phyloP scores from a whole-genome alignment of 2,888 invertebrate species.

The Pristionchus fissidentatus region DNA sequence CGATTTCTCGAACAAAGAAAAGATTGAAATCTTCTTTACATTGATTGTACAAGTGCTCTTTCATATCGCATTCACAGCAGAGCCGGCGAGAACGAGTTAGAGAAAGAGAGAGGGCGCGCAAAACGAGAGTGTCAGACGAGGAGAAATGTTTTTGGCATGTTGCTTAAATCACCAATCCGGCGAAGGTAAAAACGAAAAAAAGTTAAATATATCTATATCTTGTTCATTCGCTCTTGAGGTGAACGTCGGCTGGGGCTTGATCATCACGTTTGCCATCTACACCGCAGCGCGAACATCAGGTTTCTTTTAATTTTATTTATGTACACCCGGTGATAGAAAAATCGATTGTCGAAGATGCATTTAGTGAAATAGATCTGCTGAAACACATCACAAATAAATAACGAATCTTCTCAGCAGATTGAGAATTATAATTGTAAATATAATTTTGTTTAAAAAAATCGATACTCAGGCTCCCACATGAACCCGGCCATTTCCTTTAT shows the following conservation, averaged over 20 bases:
- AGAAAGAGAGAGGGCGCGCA: no score
- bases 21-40: no score
- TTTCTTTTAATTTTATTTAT: neutral
- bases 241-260: conserved; percentile 66
- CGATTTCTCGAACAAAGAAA: no score
- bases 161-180: no score
- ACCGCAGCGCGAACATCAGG: conserved; percentile 60
- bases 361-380: neutral
- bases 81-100: no score
- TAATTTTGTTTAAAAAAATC: neutral
- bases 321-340: no score
- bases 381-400: neutral
- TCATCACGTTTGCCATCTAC: conserved; percentile 60
- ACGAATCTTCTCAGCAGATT: neutral
- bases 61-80: no score
- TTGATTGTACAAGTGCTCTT: no score
- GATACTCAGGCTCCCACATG: conserved; percentile 60
- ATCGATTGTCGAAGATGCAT: neutral
- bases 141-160: no score
- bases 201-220: neutral
- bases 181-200: no score
- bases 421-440: neutral
- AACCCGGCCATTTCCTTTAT: conserved; percentile 67
- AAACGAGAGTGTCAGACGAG: no score
- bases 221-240: conserved; percentile 37